A percentile compares a stretch with the other conserved stretches of the same genome.
Evolutionary conservation across 2,888 invertebrate species (phyloP).

Genomic region (Drosophila tanythrix): DNA sequence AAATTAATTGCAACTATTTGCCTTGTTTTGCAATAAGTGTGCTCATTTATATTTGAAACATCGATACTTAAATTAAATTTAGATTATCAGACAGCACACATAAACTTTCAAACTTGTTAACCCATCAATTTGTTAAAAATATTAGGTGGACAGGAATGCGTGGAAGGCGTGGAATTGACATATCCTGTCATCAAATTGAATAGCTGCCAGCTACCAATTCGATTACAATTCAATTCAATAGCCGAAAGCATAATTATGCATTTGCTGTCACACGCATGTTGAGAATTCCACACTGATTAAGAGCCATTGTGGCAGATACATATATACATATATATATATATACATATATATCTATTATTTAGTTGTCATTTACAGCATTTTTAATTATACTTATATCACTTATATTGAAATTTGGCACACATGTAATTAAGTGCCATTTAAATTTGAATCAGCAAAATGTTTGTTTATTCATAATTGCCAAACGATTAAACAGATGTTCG

Average conservation of each 20-base stretch:
- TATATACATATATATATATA: no score
- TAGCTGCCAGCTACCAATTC: neutral
- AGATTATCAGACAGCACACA: neutral
- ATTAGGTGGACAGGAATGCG: neutral
- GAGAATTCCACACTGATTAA: neutral
- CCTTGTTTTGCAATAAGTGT: neutral
- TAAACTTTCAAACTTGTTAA: neutral
- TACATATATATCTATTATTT: no score
- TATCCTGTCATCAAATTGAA: neutral
- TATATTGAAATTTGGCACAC: neutral
- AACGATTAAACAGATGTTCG: neutral
- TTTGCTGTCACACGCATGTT: neutral
- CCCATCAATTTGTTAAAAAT: neutral
- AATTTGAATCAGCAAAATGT: neutral
- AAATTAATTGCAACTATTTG: conserved; percentile 4
- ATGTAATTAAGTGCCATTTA: neutral
- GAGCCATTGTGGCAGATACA: neutral
- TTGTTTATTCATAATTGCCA: neutral
- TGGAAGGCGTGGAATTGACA: neutral
- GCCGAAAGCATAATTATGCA: neutral
- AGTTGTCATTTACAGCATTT: neutral
- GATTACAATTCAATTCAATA: neutral
- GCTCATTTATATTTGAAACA: neutral
- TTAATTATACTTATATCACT: neutral
- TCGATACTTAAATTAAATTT: conserved; percentile 19